Evolutionary conservation across 2,113 vertebrate genomes (phyloP), one percentile per base, ranked within the genome.

Genomic region (Dicentrarchus labrax): DNA sequence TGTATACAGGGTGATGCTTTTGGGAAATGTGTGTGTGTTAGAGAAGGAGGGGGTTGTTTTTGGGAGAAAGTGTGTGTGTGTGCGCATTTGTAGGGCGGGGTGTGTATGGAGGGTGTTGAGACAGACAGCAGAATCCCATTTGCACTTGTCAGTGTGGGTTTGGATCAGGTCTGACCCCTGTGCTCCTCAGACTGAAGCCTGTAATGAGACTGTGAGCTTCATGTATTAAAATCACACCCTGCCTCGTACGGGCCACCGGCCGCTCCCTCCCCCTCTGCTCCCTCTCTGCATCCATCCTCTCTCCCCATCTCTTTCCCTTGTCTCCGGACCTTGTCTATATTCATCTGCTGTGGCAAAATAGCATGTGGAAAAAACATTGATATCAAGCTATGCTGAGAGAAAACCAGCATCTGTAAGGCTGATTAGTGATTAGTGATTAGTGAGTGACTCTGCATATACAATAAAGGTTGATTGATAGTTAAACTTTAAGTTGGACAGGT

Each of bases 61-160:
- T 56, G 24, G 64, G 51, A 30, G 50, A 47, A 51, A n/a, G 72
- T 80, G 82, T 82, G 76, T 87, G 76, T 73, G 66, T 79, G 60
- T 85, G 77, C 77, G 64, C 76, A 72, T 82, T 59, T 76, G 66
- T 64, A 51, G 43, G 72, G 51, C 0, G 24, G 74, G 61, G 83
- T 80, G 72, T 68, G 78, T 54, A 59, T 12, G 11, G 72, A 61
- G 78, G 89, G 79, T 90, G 89, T 87, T 82, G 83, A 89, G 88
- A 88, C 75, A 88, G 92, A 93, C 93, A 92, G 90, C 90, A 93
- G 91, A 94, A 94, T 94, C 94, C 94, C 92, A 95, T 95, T 94
- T 95, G 85, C 93, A 95, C 95, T 93, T 95, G 92, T 95, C 95
- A 94, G 70, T 90, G 88, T 91, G 91, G 72, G 72, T 94, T 94